phyloP scores from a whole-genome alignment of 2,113 vertebrate species.

The Bubo bubo region DNA sequence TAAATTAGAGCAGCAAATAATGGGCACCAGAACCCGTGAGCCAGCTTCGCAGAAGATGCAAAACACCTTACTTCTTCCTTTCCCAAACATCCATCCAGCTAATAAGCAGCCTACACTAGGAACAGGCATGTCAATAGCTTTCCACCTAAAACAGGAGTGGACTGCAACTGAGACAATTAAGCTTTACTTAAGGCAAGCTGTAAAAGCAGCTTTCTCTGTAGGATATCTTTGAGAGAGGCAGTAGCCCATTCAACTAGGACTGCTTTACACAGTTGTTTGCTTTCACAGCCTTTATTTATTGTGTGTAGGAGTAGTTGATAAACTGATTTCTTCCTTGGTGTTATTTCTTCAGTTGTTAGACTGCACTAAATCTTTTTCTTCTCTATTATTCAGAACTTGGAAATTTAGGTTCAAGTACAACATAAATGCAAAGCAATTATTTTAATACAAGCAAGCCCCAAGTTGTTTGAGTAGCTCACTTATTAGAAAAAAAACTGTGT shows the following conservation, averaged over 20 bases:
- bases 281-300: not conserved
- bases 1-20: not conserved
- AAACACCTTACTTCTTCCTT: not conserved
- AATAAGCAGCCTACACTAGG: not conserved
- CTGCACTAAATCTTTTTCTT: not conserved
- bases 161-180: not conserved
- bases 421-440: not conserved
- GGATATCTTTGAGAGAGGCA: not conserved
- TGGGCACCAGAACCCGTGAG: not conserved
- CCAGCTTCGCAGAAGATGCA: not conserved
- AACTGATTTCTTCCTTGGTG: not conserved
- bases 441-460: not conserved
- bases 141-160: not conserved
- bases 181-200: not conserved
- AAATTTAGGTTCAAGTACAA: not conserved
- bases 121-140: not conserved
- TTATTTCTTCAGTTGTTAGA: not conserved
- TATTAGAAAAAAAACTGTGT: too few species aligned
- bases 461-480: not conserved
- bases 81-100: not conserved
- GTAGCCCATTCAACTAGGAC: not conserved
- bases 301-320: not conserved
- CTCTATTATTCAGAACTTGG: not conserved
- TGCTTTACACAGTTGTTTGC: not conserved
- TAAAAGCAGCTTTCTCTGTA: not conserved